Evolutionary conservation across 1,140 invertebrate genomes (phyloP), one percentile per base, ranked within the genome.

Genomic region (Campoletis sonorensis): DNA sequence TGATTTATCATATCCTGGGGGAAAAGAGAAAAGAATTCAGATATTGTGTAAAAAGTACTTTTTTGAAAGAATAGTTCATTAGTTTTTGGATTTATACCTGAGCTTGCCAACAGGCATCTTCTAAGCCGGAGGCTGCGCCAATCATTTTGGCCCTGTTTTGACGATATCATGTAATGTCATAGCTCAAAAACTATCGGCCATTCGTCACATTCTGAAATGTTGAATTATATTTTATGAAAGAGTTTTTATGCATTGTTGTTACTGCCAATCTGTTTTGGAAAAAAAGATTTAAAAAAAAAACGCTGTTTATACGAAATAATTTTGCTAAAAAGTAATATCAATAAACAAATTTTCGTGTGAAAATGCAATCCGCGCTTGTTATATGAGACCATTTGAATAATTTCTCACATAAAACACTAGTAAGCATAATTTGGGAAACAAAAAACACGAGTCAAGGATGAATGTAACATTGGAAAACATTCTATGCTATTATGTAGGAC

Each of bases 21-120:
- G 37, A 30, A 49, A 61, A 72, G 82, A 80, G 71, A 27, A 79
- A n/a, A 61, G 72, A 80, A 68, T 33, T 64, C 13, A 77, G 72
- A 73, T 49, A 7, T 54, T 30, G 33, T 61, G 54, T 75, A 37
- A 58, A 79, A 58, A 51, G 15, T 40, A 70, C 23, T 64, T 58
- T 78, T 45, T 54, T n/a, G n/a, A n/a, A n/a, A n/a, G n/a, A n/a
- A 67, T 49, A 13, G 8, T 45, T 45, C 0, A 13, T 45, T 45
- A 8, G 40, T 45, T 61, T 37, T 80, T 27, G 21, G 79, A 68
- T 73, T 73, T 72, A 82, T 82, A 92, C 91, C 90, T 92, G 90
- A 86, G 90, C 91, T 86, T 89, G 89, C 75, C 82, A 86, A 88
- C 87, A 92, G 86, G 90, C 90, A 86, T 91, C 89, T 86, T 92